Evolutionary conservation across 1,140 invertebrate species (phyloP), one percentile per base, ranked within the genome.

Genomic region (Bombus consobrinus): DNA sequence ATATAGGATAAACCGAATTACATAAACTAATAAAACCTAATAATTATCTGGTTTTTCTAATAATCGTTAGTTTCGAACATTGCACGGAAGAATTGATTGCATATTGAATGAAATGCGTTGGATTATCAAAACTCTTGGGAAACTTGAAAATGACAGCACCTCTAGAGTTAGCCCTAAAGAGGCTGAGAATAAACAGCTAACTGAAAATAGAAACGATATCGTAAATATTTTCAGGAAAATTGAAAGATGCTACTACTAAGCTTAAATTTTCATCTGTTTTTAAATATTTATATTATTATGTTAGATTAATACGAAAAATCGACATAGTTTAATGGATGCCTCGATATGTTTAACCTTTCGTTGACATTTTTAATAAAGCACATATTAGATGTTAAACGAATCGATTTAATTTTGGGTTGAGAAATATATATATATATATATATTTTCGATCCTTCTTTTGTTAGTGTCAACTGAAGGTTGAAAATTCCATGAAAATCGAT

Each of bases 161-260:
- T 80, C 83, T 85, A 80, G 53, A 47, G 18, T 28, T 72, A 85
- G 88, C 88, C 81, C 80, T 86, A 76, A 89, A 88, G 88, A 89
- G 88, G 87, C 88, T 89, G 85, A 89, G 62, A 83, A 25, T 75
- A 83, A 83, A 86, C 81, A 89, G 73, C 78, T 89, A 86, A 71
- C 25, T 69, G 68, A 74, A 41, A 18, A 41, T 64, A 80, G 10
- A 32, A 72, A 37, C 18, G 64, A 62, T 57, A 62, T 57, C 37
- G 22, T 59, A 12, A 47, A 80, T 80, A 41, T 34, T 62, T 32
- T 79, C n/a, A 53, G 41, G 12, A n/a, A 62, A 62, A 66, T 59
- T 71, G 32, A 37, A 22, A 15, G 22, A 34, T 22, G 34, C 34
- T 77, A 28, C 53, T 79, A 22, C 10, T 18, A 72, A 62, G 32